These are phyloP conservation scores for Saimiri boliviensis DNA, from an alignment of 2,113 vertebrate species.

Conservation along the genomic window DNA sequence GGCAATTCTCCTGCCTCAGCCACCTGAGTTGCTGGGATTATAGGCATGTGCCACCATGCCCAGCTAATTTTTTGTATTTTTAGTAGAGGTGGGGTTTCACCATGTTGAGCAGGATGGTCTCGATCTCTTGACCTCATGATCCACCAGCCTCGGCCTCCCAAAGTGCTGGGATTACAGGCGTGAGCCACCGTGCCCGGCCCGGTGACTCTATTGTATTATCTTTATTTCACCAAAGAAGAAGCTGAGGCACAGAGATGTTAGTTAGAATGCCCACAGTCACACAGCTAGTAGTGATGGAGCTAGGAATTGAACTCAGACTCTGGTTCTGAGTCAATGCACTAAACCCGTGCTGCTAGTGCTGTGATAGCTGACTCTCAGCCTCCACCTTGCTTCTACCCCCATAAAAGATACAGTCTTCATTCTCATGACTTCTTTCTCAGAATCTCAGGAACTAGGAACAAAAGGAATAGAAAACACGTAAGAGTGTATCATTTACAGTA, in stretches of 20 bases:
- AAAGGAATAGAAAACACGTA: neutral
- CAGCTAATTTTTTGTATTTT: too few relatives aligned
- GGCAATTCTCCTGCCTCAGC: too few relatives aligned
- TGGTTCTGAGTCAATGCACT: neutral
- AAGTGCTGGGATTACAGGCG: too few relatives aligned
- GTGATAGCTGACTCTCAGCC: neutral
- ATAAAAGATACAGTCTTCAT: neutral
- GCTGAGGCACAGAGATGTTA: neutral
- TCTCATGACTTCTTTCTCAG: neutral
- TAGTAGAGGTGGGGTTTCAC: too few relatives aligned
- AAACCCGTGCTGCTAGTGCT: neutral
- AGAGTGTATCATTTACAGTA: too few relatives aligned
- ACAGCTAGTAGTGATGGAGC: neutral
- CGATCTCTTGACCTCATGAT: too few relatives aligned
- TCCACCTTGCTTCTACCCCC: fast-evolving
- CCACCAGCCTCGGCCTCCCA: too few relatives aligned
- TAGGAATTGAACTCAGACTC: neutral
- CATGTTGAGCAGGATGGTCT: too few relatives aligned
- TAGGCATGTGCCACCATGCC: too few relatives aligned
- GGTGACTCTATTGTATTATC: neutral
- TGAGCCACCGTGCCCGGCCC: too few relatives aligned
- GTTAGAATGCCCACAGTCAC: neutral
- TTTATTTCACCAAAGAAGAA: neutral
- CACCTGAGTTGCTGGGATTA: too few relatives aligned
- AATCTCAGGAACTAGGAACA: neutral